A percentile compares a stretch with the other conserved stretches of the same genome.
These are phyloP conservation scores for Xestia xanthographa DNA, from an alignment of 2,888 invertebrate species.

Conservation along the genomic window DNA sequence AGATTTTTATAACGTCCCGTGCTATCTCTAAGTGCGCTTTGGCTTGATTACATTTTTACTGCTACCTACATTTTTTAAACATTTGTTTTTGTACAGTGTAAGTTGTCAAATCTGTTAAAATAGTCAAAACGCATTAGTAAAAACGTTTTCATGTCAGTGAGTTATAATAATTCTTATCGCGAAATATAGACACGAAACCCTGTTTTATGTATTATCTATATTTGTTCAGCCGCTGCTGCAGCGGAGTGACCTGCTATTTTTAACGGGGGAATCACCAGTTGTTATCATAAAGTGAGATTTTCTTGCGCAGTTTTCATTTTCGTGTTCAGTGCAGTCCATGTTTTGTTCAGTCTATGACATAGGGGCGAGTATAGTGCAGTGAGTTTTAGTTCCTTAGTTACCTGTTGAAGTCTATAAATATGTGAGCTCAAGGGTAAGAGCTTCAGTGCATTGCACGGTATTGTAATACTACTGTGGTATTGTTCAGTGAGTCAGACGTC, in stretches of 20 bases:
- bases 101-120: too few species aligned
- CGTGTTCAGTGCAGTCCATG: neutral
- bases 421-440: neutral
- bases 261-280: slow-evolving; percentile 16
- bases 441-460: slow-evolving; percentile 28
- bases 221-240: too few species aligned
- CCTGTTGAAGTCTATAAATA: slow-evolving; percentile 10
- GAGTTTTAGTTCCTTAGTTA: slow-evolving; percentile 30
- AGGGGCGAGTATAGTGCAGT: slow-evolving; percentile 23
- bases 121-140: too few species aligned
- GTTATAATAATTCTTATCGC: too few species aligned
- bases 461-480: too few species aligned
- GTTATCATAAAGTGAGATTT: neutral
- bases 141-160: too few species aligned
- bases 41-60: too few species aligned
- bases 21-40: too few species aligned
- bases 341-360: neutral
- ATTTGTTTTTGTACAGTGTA: too few species aligned
- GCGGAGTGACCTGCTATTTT: neutral
- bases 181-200: slow-evolving; percentile 20
- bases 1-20: too few species aligned
- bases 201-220: neutral
- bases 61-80: too few species aligned
- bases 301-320: slow-evolving; percentile 18
- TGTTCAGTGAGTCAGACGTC: neutral